Base-by-base conservation (phyloP, 1,140 invertebrate species). In the Megalopta genalis region DNA sequence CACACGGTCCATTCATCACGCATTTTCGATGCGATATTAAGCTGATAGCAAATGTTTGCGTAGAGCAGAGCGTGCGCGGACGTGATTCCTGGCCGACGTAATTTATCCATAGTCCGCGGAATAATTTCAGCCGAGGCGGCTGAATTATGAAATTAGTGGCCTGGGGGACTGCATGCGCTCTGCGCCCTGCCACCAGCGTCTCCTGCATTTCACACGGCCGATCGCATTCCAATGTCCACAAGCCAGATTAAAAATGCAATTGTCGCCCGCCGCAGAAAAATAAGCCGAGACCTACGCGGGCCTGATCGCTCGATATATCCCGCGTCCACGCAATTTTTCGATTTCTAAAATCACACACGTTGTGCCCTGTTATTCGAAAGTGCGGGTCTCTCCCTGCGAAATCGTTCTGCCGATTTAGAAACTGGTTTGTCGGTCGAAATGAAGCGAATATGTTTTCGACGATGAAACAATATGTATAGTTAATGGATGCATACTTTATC, bases 11-110 rank as follows among this genome's bases (percentile, higher is more conserved):
- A 77, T 69, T 70, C 60, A 79, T 79, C 69, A 71, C 37, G 62
- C 65, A 67, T 76, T 80, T 76, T 69, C 78, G 73, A 68, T 67
- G 66, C 78, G 78, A 76, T 80, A 80, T 80, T 80, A 80, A 80
- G 72, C 78, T 54, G 57, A 80, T 64, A 25, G 76, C 68, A 78
- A 78, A 78, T 78, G 65, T 80, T 80, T 80, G 76, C 68, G 32
- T 78, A 72, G 60, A 57, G 57, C 10, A 54, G 54, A 65, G 78
- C 66, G 57, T 76, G 78, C 64, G 78, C 73, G 27, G 37, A 76
- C 73, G 49, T 67, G 78, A 67, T 76, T 76, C 63, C 78, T 32
- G 42, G 46, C 7, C 78, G 23, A 63, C 71, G 73, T 80, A 80
- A 80, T 80, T 80, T 80, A 80, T 80, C 72, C 76, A 72, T 78